Percentiles rank a stretch among this genome's conserved stretches.
These are phyloP conservation scores for Periphyllus acericola DNA, from an alignment of 2,888 invertebrate species.

Conservation along the genomic window DNA sequence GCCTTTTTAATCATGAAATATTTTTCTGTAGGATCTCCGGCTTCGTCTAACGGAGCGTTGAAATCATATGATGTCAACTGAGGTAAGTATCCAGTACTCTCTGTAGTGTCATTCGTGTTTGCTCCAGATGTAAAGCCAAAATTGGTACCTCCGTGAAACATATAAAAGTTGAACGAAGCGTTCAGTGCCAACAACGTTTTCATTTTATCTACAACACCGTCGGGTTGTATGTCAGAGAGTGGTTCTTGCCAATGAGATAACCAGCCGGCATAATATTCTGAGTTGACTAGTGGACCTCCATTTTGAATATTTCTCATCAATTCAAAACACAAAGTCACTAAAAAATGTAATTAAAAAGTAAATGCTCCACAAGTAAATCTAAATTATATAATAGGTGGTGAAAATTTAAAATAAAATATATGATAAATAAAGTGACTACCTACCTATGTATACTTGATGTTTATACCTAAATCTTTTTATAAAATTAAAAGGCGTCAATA, in stretches of 20 bases:
- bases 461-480: no score
- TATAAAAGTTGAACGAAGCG: slow-evolving; percentile 85
- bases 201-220: slow-evolving; percentile 70
- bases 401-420: no score
- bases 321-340: slow-evolving; percentile 66
- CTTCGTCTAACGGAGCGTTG: slow-evolving; percentile 89
- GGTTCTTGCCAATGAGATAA: slow-evolving; percentile 85
- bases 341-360: slow-evolving; percentile 15
- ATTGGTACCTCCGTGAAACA: slow-evolving; percentile 92
- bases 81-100: slow-evolving; percentile 69
- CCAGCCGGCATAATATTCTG: slow-evolving; percentile 94
- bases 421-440: no score
- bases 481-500: no score
- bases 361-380: no score
- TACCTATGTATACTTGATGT: no score
- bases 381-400: no score
- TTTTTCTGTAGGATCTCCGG: slow-evolving; percentile 86
- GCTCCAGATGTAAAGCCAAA: slow-evolving; percentile 75
- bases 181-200: slow-evolving; percentile 71
- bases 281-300: slow-evolving; percentile 86
- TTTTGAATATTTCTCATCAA: slow-evolving; percentile 68
- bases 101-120: slow-evolving; percentile 68
- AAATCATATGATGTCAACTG: slow-evolving; percentile 91
- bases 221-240: slow-evolving; percentile 71
- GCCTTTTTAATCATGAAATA: slow-evolving; percentile 74